These are phyloP conservation scores for Marisa cornuarietis DNA, from an alignment of 1,140 invertebrate species.

Conservation along the genomic window DNA sequence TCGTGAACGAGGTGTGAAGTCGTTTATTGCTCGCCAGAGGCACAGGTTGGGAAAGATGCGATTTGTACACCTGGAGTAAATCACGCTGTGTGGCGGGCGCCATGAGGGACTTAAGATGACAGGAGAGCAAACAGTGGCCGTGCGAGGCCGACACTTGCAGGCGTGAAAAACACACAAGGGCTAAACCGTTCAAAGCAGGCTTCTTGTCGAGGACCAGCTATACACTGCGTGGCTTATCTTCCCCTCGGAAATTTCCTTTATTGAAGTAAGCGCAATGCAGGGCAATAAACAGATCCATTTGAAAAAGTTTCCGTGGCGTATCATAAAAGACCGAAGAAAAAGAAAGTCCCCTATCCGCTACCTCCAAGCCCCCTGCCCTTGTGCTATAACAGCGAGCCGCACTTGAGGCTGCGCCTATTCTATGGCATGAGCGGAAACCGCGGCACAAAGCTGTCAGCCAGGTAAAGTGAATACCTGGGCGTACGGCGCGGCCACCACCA, in stretches of 20 bases:
- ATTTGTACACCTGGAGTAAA: conserved; percentile 8
- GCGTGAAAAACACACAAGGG: conserved; percentile 1
- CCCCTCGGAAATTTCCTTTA: too few species aligned
- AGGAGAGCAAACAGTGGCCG: conserved; percentile 3
- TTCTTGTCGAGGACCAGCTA: neutral
- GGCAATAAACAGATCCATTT: too few species aligned
- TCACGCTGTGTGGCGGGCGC: neutral
- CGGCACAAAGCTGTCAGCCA: neutral
- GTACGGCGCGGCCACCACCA: neutral
- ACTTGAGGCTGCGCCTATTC: neutral
- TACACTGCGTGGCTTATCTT: too few species aligned
- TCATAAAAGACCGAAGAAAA: too few species aligned
- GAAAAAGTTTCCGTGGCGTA: too few species aligned
- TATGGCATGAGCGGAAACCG: neutral
- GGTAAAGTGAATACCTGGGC: neutral
- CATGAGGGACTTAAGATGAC: conserved; percentile 1
- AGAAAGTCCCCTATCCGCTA: neutral
- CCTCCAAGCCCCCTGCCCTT: neutral
- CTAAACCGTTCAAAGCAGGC: neutral
- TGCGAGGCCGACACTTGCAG: neutral
- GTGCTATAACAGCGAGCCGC: neutral
- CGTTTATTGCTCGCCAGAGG: neutral
- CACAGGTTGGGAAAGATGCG: neutral
- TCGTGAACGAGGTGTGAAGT: neutral
- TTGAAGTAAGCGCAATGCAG: too few species aligned